These are phyloP conservation scores for Nymphalis io DNA, from an alignment of 1,140 invertebrate genomes.

Conservation along the genomic window DNA sequence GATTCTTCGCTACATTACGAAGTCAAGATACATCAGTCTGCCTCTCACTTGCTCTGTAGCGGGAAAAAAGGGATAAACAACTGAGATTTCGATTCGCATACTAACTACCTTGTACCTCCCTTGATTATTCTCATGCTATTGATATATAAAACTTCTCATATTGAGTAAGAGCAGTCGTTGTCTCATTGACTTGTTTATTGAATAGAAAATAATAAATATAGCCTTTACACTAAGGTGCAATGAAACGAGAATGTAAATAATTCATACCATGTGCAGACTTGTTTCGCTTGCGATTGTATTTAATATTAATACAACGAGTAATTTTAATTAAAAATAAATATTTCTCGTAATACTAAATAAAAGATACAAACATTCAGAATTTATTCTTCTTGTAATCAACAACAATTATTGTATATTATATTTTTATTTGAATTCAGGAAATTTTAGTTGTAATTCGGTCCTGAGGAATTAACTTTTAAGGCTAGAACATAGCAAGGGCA, in stretches of 20 bases:
- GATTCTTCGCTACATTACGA: slow-evolving; percentile 33
- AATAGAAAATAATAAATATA: slow-evolving; percentile 27
- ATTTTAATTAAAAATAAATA: not conserved
- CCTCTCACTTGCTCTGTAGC: slow-evolving; percentile 31
- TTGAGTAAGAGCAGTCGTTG: slow-evolving; percentile 7
- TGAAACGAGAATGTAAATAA: slow-evolving; percentile 23
- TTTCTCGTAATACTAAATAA: not conserved
- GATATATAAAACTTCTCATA: slow-evolving; percentile 18
- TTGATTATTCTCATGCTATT: slow-evolving; percentile 25
- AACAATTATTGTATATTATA: no score
- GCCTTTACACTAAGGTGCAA: slow-evolving; percentile 20
- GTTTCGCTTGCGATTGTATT: slow-evolving; percentile 7
- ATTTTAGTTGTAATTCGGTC: not conserved
- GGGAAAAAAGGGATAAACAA: slow-evolving; percentile 34
- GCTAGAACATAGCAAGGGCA: not conserved
- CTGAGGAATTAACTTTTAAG: not conserved
- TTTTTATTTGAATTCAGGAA: no score
- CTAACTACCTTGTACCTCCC: slow-evolving; percentile 23
- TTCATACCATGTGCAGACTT: slow-evolving; percentile 20
- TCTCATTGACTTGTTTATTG: slow-evolving; percentile 27
- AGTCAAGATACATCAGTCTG: slow-evolving; percentile 17
- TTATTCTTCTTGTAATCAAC: no score
- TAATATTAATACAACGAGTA: not conserved
- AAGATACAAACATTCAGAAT: no score
- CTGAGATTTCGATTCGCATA: slow-evolving; percentile 34